A percentile compares a stretch with the other conserved stretches of the same genome.
These are phyloP conservation scores for Halictus quadricinctus DNA, from an alignment of 2,888 invertebrate species.

Conservation along the genomic window DNA sequence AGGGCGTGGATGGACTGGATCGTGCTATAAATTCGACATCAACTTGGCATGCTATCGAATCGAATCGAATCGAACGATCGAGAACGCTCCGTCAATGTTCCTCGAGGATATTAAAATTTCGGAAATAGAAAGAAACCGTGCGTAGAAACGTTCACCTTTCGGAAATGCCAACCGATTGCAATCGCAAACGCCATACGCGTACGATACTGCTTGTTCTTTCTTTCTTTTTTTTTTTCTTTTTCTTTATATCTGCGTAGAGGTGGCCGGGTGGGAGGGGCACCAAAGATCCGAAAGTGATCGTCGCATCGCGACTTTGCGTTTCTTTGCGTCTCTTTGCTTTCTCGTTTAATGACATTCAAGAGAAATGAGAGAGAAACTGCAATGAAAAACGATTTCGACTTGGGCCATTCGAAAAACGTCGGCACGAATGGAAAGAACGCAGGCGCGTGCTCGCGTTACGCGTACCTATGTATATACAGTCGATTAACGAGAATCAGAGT, in stretches of 20 bases:
- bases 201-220: not conserved
- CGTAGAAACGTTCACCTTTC: not conserved
- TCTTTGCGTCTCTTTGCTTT: not conserved
- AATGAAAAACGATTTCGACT: not conserved
- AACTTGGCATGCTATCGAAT: not conserved
- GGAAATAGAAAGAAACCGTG: not conserved
- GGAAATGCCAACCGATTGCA: not conserved
- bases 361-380: not conserved
- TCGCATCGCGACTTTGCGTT: not conserved
- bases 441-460: slow-evolving; percentile 43
- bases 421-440: slow-evolving; percentile 40
- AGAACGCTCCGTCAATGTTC: not conserved
- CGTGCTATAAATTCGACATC: not conserved
- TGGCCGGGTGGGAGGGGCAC: slow-evolving; percentile 10
- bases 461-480: slow-evolving; percentile 48
- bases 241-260: not conserved
- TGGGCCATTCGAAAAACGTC: slow-evolving; percentile 19
- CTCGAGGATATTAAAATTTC: not conserved
- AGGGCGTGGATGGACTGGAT: slow-evolving; percentile 28
- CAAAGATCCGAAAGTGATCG: not conserved
- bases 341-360: not conserved
- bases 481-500: slow-evolving; percentile 51
- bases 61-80: not conserved
- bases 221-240: too few species aligned
- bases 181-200: not conserved